phyloP scores from a whole-genome alignment of 2,797 vertebrate species.

The Salarias fasciatus region DNA sequence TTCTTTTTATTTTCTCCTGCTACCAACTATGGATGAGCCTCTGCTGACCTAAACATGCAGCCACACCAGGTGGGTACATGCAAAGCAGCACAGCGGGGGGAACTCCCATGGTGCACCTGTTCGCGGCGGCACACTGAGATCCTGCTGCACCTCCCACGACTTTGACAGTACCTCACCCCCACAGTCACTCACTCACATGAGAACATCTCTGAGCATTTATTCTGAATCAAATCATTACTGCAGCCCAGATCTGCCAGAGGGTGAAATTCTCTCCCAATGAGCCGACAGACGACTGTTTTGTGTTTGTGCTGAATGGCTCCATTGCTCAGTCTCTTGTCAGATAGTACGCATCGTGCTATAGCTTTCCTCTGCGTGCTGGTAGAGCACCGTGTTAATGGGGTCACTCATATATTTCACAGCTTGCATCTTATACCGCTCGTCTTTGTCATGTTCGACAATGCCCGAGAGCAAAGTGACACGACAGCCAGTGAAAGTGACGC shows the following conservation, averaged over 20 bases:
- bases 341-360: conserved; percentile 3
- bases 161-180: conserved; percentile 13
- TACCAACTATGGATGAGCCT: too few species aligned
- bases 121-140: conserved; percentile 43
- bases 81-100: conserved; percentile 37
- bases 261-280: too few species aligned
- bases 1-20: too few species aligned
- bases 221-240: not conserved
- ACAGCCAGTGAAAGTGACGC: not conserved
- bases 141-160: conserved; percentile 47
- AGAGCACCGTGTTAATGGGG: conserved; percentile 25
- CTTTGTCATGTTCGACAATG: not conserved
- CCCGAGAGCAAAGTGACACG: not conserved
- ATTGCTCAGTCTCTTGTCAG: not conserved
- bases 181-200: conserved; percentile 1
- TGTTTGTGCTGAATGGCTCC: conserved; percentile 4
- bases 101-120: conserved; percentile 57
- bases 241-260: not conserved
- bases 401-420: not conserved
- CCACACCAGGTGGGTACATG: not conserved
- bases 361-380: conserved; percentile 4
- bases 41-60: too few species aligned
- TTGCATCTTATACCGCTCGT: not conserved
- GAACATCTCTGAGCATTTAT: not conserved
- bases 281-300: not conserved